Evolutionary conservation across 1,140 invertebrate species (phyloP), one percentile per base, ranked within the genome.

Genomic region (Diorhabda carinulata): DNA sequence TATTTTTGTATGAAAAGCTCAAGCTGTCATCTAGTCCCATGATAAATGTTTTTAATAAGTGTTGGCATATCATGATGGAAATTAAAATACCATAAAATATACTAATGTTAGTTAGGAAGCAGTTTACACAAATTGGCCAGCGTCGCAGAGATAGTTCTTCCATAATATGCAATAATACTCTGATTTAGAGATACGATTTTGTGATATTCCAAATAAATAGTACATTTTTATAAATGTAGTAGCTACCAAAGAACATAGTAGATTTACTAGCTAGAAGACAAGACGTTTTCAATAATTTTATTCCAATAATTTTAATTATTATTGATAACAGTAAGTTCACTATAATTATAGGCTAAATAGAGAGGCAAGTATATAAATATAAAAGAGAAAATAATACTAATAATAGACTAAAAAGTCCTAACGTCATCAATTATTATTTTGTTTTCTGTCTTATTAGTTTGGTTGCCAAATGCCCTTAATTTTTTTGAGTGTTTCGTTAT

Each of bases 1-100:
- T 80, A 80, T 81, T 81, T 81, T 81, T 81, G 78, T 81, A 80
- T 80, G 74, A 80, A 74, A 81, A 80, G 80, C 80, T 81, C 80
- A 81, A 81, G 78, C 78, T 78, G 76, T 77, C 77, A 78, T 81
- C 80, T 81, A 81, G 80, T 81, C 80, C 78, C 79, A 77, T 73
- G 73, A 71, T 72, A 70, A 44, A 68, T 70, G 63, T 74, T 68
- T 71, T 70, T 65, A 76, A 70, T 75, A 74, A 76, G 70, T 73
- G 71, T 78, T 77, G 76, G 78, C 78, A 79, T 79, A 78, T 78
- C 78, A 77, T 71, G 67, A 65, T 10, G 58, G 10, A 60, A 60
- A 5, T 10, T 60, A 42, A 60, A 60, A 60, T 60, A 60, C 10
- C 58, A 60, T 6, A 60, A 42, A 60, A 60, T 42, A 60, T 10